Evolutionary conservation across 2,888 invertebrate species (phyloP).

Genomic region (Ophion costatus): DNA sequence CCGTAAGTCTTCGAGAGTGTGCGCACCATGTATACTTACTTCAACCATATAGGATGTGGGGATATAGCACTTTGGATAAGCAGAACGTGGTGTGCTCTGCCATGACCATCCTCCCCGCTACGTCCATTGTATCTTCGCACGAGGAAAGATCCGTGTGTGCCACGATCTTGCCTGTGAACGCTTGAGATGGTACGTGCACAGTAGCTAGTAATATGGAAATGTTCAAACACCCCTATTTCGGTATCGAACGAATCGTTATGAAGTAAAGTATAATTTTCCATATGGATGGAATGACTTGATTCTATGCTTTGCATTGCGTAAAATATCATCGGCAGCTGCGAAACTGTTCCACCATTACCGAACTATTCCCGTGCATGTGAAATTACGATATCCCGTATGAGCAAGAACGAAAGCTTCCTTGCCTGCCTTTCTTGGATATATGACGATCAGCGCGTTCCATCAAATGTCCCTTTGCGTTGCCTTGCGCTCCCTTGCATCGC

Average conservation of each 20-base stretch:
- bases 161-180: neutral
- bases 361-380: slow-evolving; percentile 7
- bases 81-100: slow-evolving; percentile 48
- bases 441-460: no score
- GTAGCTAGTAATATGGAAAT: no score
- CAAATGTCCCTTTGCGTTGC: no score
- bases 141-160: neutral
- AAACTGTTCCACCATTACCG: slow-evolving; percentile 33
- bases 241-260: neutral
- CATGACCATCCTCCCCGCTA: slow-evolving; percentile 26
- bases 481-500: no score
- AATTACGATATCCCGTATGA: slow-evolving; percentile 3
- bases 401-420: slow-evolving; percentile 34
- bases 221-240: no score
- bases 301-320: no score
- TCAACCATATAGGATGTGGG: slow-evolving; percentile 1
- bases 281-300: no score
- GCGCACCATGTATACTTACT: slow-evolving; percentile 29
- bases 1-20: slow-evolving; percentile 2
- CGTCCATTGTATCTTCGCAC: neutral
- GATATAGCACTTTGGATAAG: slow-evolving; percentile 3
- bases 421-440: slow-evolving; percentile 34
- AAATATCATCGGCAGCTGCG: neutral
- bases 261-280: neutral
- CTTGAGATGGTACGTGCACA: neutral